phyloP scores from a whole-genome alignment of 2,888 invertebrate genomes.

The Pandemis corylana region DNA sequence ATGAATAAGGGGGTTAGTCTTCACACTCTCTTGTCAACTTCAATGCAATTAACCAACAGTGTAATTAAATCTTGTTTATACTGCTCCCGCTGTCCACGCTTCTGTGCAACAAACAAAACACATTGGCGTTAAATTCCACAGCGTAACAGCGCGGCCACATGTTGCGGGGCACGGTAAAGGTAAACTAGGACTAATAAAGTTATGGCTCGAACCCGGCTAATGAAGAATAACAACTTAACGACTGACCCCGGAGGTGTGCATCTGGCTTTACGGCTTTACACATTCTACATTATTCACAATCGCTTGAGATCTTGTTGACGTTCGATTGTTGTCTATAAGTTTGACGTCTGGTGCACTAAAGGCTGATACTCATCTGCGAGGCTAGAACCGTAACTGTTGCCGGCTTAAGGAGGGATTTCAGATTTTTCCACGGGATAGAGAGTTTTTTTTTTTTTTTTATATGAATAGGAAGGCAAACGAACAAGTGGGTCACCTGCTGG shows the following conservation, averaged over 20 bases:
- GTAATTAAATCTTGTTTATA: background rate
- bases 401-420: no score
- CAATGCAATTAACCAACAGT: background rate
- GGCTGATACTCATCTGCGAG: no score
- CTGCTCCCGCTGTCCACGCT: background rate
- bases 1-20: no score
- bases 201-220: conserved; percentile 14
- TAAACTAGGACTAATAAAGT: conserved; percentile 23
- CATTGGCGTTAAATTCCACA: conserved; percentile 21
- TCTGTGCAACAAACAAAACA: conserved; percentile 10
- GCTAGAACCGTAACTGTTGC: no score
- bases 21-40: no score
- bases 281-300: background rate
- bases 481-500: no score
- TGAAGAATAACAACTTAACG: conserved; percentile 10
- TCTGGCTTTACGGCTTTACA: background rate
- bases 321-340: no score
- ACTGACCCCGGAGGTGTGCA: background rate
- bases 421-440: no score
- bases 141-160: conserved; percentile 17
- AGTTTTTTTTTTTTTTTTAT: no score
- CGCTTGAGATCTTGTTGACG: no score
- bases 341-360: no score
- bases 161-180: conserved; percentile 13
- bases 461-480: no score